These are phyloP conservation scores for Dynastes grantii DNA, from an alignment of 2,888 invertebrate species.

Conservation along the genomic window DNA sequence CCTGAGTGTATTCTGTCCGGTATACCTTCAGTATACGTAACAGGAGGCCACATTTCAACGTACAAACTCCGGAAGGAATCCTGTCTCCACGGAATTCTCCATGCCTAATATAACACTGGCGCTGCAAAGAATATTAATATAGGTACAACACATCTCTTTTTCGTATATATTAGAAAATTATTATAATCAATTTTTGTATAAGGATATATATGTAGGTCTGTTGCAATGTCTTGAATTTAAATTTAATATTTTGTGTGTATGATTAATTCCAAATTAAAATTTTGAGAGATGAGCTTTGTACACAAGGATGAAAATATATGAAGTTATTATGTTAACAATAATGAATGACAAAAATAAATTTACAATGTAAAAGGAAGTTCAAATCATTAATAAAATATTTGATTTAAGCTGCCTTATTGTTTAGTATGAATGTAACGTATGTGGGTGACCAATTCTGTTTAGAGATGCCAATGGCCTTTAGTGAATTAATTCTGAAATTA, in stretches of 20 bases:
- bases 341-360: background rate
- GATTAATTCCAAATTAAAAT: background rate
- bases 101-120: background rate
- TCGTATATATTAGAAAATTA: conserved; percentile 33
- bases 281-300: too few species aligned
- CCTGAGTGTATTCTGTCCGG: conserved; percentile 99
- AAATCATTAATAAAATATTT: conserved; percentile 27
- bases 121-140: conserved; percentile 38
- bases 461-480: background rate
- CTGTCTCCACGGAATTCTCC: conserved; percentile 22
- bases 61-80: conserved; percentile 66
- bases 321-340: background rate
- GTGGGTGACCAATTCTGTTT: too few species aligned
- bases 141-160: conserved; percentile 4
- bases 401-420: conserved; percentile 26
- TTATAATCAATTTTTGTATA: conserved; percentile 23
- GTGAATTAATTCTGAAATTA: background rate
- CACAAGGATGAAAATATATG: background rate
- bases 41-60: conserved; percentile 91
- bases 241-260: conserved; percentile 2
- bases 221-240: conserved; percentile 25
- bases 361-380: conserved; percentile 37
- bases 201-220: conserved; percentile 16
- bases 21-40: conserved; percentile 99
- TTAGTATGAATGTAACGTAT: background rate